Evolutionary conservation across 92 coral and sea anemone genomes (phyloP).

Genomic region (Epizoanthus illoricatus): DNA sequence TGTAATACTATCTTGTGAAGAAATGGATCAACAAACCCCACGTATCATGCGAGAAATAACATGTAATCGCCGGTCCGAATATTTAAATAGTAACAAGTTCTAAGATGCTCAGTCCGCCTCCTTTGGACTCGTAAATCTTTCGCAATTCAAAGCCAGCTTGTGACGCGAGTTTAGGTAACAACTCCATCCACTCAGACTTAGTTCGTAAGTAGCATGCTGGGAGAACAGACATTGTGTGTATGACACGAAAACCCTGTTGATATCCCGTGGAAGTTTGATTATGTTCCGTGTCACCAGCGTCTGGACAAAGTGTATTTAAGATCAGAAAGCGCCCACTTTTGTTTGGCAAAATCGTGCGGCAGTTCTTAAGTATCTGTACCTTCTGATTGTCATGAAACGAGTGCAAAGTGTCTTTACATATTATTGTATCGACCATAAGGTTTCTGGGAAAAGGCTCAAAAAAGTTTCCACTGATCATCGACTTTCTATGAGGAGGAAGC

Average conservation of each 20-base stretch:
- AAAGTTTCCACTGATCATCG: background rate
- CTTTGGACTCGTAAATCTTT: too few species aligned
- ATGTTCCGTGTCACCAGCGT: background rate
- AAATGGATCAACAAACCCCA: too few species aligned
- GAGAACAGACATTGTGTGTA: too few species aligned
- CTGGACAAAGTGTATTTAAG: background rate
- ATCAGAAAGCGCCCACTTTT: background rate
- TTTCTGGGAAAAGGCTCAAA: background rate
- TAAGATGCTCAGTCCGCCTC: too few species aligned
- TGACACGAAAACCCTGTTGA: background rate
- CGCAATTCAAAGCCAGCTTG: too few species aligned
- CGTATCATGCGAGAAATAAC: too few species aligned
- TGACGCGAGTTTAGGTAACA: too few species aligned
- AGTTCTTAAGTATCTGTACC: background rate
- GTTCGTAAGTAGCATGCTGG: too few species aligned
- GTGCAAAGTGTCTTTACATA: constrained; percentile 1
- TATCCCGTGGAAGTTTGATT: background rate
- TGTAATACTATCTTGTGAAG: too few species aligned
- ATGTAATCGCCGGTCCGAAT: too few species aligned
- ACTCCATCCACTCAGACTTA: too few species aligned
- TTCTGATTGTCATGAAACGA: background rate
- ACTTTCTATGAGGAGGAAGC: background rate
- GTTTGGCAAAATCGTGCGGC: background rate
- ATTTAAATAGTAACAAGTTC: too few species aligned
- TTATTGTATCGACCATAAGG: constrained; percentile 11